Evolutionary conservation across 2,888 invertebrate genomes (phyloP).

Genomic region (Drosophila histrio): DNA sequence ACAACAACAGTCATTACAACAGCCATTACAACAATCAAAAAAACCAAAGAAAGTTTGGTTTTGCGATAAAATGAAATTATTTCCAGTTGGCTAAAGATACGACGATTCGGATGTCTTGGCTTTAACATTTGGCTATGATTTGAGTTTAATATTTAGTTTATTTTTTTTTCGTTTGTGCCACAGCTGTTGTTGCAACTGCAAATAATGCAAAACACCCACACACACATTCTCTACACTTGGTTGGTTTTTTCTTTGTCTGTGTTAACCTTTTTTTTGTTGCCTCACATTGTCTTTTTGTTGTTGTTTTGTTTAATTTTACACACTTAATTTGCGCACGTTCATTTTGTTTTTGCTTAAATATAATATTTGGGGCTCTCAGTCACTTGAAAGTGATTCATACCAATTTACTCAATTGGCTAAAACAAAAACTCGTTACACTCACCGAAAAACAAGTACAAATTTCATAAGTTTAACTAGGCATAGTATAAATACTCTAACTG

Average conservation of each 20-base stretch:
- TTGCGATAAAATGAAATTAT: slow-evolving; percentile 82
- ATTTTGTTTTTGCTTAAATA: slow-evolving; percentile 31
- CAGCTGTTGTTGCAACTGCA: slow-evolving; percentile 39
- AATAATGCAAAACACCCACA: slow-evolving; percentile 19
- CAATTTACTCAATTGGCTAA: slow-evolving; percentile 43
- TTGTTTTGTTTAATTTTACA: slow-evolving; percentile 54
- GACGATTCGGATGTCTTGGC: background rate
- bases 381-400: slow-evolving; percentile 42
- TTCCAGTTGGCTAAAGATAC: slow-evolving; percentile 72
- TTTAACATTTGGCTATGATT: slow-evolving; percentile 21
- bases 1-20: slow-evolving; percentile 34
- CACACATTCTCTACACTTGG: slow-evolving; percentile 49
- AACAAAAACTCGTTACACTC: slow-evolving; percentile 4
- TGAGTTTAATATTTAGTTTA: slow-evolving; percentile 20
- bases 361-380: slow-evolving; percentile 30
- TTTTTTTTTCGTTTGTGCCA: slow-evolving; percentile 15
- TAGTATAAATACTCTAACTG: slow-evolving; percentile 22
- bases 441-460: slow-evolving; percentile 51
- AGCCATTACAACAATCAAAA: slow-evolving; percentile 40
- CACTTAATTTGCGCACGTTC: slow-evolving; percentile 72
- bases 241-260: slow-evolving; percentile 47
- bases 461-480: slow-evolving; percentile 59
- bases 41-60: slow-evolving; percentile 83
- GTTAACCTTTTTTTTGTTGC: slow-evolving; percentile 48
- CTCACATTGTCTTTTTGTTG: slow-evolving; percentile 40